Evolutionary conservation across 2,888 invertebrate genomes (phyloP), one percentile per base, ranked within the genome.

Genomic region (Amphipyra berbera): DNA sequence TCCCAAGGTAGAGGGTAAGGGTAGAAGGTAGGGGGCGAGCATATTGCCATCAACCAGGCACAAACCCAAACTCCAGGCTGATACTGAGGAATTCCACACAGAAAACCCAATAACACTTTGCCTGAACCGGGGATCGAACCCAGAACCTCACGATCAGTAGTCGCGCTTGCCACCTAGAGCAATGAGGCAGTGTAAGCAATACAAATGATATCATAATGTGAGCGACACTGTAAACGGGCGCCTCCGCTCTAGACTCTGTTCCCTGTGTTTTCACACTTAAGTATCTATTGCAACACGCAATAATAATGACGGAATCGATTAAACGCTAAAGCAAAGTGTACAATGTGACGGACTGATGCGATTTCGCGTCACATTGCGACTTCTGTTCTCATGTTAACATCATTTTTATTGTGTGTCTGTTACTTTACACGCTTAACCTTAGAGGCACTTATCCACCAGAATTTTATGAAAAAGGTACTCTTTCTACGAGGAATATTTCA

Each of bases 281-380:
- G 66, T 76, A 69, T 69, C 54, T 63, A 57, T 76, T 73, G 77
- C 68, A 67, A 69, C 79, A 79, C 67, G 78, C 77, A 72, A 77
- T 59, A 57, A 58, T 72, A 73, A 69, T 72, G 71, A 74, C 69
- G 60, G 70, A 66, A 78, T 76, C 67, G 71, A 78, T 79, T 68
- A 77, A 70, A 65, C 61, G 60, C 60, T 73, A 70, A 57, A 76
- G 59, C 55, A 40, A 55, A 47, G 65, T 61, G 68, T 68, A 61
- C 69, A 64, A 61, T 37, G 64, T 53, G 59, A 14, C 54, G 12
- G 30, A 38, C 6, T 21, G 54, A 47, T 57, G 60, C 50, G 59
- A 64, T 44, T 62, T 65, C 58, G 37, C 57, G 50, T 13, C 50
- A 45, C 37, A n/a, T 40, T 42, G 48, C 48, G 44, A 54, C 35